Evolutionary conservation across 2,888 invertebrate genomes (phyloP).

Genomic region (Erannis defoliaria): DNA sequence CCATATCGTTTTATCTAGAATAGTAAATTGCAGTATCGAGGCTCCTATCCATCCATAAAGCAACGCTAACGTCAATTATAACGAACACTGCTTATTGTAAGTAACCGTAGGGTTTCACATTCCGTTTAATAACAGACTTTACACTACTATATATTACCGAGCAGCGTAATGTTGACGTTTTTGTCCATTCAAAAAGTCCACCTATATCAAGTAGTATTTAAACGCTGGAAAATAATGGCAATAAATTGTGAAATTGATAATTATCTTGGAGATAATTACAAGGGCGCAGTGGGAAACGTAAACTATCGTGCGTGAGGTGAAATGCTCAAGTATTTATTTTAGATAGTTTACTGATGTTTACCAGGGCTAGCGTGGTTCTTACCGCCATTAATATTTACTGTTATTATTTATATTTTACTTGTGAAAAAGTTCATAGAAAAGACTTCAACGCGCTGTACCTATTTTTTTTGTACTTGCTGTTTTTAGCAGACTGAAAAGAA

Average conservation of each 20-base stretch:
- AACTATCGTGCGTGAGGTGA: constrained; percentile 2
- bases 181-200: constrained; percentile 44
- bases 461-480: no score
- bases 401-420: background rate
- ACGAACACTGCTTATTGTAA: constrained; percentile 9
- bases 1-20: background rate
- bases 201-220: constrained; percentile 22
- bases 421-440: constrained; percentile 13
- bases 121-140: constrained; percentile 20
- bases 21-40: background rate
- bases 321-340: background rate
- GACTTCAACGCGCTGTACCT: constrained; percentile 25
- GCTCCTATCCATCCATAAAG: constrained; percentile 8
- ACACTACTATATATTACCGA: constrained; percentile 17
- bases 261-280: constrained; percentile 48
- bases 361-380: background rate
- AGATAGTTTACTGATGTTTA: background rate
- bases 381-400: background rate
- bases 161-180: constrained; percentile 41
- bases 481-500: no score
- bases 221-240: constrained; percentile 50
- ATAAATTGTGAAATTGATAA: constrained; percentile 55
- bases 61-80: constrained; percentile 8
- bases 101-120: constrained; percentile 12
- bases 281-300: constrained; percentile 36